phyloP scores from a whole-genome alignment of 2,888 invertebrate species.

The Melolontha melolontha region DNA sequence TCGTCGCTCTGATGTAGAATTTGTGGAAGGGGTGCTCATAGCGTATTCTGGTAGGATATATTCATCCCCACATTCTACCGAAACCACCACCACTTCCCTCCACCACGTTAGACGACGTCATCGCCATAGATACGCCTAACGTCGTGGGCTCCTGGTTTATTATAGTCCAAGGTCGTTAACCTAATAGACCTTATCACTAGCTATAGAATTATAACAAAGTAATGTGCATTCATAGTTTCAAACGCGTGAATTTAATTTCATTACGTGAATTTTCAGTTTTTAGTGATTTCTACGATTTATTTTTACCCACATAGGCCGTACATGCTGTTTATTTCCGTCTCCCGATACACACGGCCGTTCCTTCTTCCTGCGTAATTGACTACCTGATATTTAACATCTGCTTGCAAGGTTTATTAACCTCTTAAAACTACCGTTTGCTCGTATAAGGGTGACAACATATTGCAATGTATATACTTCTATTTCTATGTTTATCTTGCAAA shows the following conservation, averaged over 20 bases:
- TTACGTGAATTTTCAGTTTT: neutral
- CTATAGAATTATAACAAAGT: conserved; percentile 28
- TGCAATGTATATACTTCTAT: neutral
- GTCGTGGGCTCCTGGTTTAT: conserved; percentile 40
- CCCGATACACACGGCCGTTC: neutral
- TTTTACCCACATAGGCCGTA: neutral
- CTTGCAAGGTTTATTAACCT: conserved; percentile 41
- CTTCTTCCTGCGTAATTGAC: conserved; percentile 19
- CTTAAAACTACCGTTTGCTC: conserved; percentile 17
- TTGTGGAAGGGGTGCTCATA: conserved; percentile 67
- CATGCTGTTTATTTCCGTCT: conserved; percentile 2
- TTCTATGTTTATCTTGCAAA: conserved; percentile 9
- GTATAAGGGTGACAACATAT: conserved; percentile 16
- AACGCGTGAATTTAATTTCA: conserved; percentile 7
- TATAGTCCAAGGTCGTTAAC: conserved; percentile 59
- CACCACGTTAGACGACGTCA: conserved; percentile 65
- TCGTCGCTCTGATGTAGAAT: conserved; percentile 66
- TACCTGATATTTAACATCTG: conserved; percentile 41
- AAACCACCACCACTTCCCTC: conserved; percentile 66
- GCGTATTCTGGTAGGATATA: conserved; percentile 66
- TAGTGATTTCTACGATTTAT: neutral
- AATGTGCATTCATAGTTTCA: conserved; percentile 1
- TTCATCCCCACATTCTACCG: conserved; percentile 67
- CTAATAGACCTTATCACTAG: conserved; percentile 50
- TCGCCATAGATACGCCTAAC: conserved; percentile 60